Evolutionary conservation across 2,797 vertebrate species (phyloP).

Genomic region (Atherinosoma microstoma): DNA sequence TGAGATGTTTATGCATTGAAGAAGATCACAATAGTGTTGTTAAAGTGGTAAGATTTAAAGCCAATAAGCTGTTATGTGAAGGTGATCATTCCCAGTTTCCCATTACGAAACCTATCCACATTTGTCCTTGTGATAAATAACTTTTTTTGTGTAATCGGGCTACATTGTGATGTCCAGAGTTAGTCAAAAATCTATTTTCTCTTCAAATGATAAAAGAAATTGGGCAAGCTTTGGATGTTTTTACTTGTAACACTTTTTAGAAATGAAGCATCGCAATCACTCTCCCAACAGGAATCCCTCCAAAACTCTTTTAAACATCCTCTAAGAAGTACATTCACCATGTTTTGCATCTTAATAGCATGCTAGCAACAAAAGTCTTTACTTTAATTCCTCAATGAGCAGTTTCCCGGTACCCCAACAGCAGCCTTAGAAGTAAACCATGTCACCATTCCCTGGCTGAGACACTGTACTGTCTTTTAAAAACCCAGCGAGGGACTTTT

Average conservation of each 20-base stretch:
- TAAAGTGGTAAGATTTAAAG: neutral
- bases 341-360: neutral
- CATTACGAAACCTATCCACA: neutral
- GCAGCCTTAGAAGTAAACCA: neutral
- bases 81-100: neutral
- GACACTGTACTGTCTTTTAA: conserved; percentile 4
- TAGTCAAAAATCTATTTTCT: too few species aligned
- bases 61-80: neutral
- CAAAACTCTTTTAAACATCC: neutral
- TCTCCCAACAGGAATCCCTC: too few species aligned
- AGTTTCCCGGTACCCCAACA: neutral
- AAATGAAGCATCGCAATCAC: too few species aligned
- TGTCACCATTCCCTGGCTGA: neutral
- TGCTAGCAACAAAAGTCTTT: neutral
- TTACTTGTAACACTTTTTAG: too few species aligned
- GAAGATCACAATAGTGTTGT: neutral
- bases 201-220: too few species aligned
- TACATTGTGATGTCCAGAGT: too few species aligned
- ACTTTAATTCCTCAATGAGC: neutral
- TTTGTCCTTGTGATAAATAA: neutral
- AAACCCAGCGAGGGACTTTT: conserved; percentile 2
- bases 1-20: neutral
- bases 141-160: too few species aligned
- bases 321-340: rapidly evolving
- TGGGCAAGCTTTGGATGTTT: too few species aligned